Conservation (phyloP, 2,888 invertebrate species). For the Blastobasis adustella region DNA sequence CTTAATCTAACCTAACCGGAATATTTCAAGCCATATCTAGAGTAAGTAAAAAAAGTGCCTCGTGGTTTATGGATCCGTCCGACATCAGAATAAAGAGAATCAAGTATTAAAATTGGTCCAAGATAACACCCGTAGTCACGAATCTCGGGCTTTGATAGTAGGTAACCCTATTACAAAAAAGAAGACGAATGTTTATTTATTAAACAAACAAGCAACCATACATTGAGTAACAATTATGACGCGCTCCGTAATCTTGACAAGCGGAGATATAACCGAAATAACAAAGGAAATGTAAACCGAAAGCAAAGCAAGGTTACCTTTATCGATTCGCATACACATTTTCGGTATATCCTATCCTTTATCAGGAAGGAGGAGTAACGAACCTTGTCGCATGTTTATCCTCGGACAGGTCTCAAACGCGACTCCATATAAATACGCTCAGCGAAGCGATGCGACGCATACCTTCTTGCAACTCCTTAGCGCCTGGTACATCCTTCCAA, state of each 20-base stretch:
- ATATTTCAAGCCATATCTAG: no score
- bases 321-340: constrained; percentile 56
- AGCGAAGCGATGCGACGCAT: constrained; percentile 27
- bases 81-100: no score
- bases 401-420: constrained; percentile 35
- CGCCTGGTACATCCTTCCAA: constrained; percentile 32
- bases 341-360: constrained; percentile 45
- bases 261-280: constrained; percentile 21
- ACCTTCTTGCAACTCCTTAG: constrained; percentile 36
- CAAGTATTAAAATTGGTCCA: no score
- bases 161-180: no score
- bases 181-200: no score
- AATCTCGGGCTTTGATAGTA: no score
- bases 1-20: no score
- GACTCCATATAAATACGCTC: constrained; percentile 47
- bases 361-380: constrained; percentile 59
- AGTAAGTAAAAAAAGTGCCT: no score
- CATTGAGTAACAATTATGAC: no score
- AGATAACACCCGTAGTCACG: no score
- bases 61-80: no score
- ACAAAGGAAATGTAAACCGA: constrained; percentile 25
- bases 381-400: constrained; percentile 55
- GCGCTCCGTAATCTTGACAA: not conserved
- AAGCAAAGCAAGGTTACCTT: constrained; percentile 41
- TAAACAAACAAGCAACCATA: no score